Evolutionary conservation across 2,888 invertebrate species (phyloP).

Genomic region (Conistra vaccinii): DNA sequence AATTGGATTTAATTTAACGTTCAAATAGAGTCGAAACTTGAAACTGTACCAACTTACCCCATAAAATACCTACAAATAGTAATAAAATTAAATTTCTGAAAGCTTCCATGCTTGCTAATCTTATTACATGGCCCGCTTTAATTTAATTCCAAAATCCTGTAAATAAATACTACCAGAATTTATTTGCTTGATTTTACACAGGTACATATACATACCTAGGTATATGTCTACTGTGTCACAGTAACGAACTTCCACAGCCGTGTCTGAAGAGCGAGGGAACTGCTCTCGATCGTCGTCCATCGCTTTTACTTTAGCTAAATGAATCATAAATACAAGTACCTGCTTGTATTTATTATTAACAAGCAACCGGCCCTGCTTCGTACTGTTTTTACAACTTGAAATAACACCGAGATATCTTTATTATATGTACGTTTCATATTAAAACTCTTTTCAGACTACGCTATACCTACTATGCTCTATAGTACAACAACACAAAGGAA

Average conservation of each 20-base stretch:
- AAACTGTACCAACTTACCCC: too few relatives aligned
- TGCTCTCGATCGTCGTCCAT: slow-evolving; percentile 40
- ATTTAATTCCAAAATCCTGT: neutral
- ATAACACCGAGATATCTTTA: neutral
- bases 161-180: neutral
- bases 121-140: neutral
- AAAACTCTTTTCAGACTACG: too few relatives aligned
- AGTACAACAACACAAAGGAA: too few relatives aligned
- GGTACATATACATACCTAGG: neutral
- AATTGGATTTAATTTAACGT: neutral
- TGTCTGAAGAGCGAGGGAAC: slow-evolving; percentile 51
- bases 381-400: neutral
- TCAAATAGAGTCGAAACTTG: too few relatives aligned
- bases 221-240: slow-evolving; percentile 20
- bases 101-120: neutral
- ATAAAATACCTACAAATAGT: too few relatives aligned
- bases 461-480: too few relatives aligned
- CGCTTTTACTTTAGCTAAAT: slow-evolving; percentile 31
- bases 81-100: neutral
- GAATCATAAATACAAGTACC: slow-evolving; percentile 28
- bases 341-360: neutral
- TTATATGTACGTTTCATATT: too few relatives aligned
- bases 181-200: too few relatives aligned
- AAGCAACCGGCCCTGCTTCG: neutral
- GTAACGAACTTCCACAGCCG: slow-evolving; percentile 62